Percentiles rank a stretch among this genome's conserved stretches.
These are phyloP conservation scores for Morpho deidamia DNA, from an alignment of 2,888 invertebrate genomes.

Conservation along the genomic window DNA sequence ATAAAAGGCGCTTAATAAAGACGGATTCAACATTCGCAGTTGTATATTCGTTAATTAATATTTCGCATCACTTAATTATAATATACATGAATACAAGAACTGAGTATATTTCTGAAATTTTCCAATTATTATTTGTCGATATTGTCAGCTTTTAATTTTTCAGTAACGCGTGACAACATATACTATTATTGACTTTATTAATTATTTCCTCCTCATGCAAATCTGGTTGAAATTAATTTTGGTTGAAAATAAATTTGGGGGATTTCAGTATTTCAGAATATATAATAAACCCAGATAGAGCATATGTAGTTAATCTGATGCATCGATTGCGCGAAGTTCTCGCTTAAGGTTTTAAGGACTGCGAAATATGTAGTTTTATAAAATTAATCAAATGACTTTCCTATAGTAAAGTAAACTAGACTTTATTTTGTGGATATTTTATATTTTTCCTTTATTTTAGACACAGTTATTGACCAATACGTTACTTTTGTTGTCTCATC, in stretches of 20 bases:
- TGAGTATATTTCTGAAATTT: slow-evolving; percentile 1
- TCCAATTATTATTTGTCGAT: slow-evolving; percentile 8
- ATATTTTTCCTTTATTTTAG: too few species aligned
- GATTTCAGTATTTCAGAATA: background rate
- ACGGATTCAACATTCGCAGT: background rate
- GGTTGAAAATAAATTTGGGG: slow-evolving; percentile 10
- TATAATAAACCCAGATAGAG: too few species aligned
- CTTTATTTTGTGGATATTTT: too few species aligned
- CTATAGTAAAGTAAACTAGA: too few species aligned
- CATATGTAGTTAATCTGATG: too few species aligned
- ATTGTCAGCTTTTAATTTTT: slow-evolving; percentile 27
- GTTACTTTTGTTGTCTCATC: too few species aligned
- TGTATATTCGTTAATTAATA: slow-evolving; percentile 5
- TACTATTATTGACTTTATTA: slow-evolving; percentile 10
- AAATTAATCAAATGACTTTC: too few species aligned
- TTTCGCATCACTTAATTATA: slow-evolving; percentile 6
- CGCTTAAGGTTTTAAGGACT: too few species aligned
- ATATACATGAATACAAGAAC: background rate
- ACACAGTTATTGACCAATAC: too few species aligned
- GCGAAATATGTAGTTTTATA: too few species aligned
- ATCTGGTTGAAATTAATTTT: slow-evolving; percentile 13
- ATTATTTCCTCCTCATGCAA: slow-evolving; percentile 10
- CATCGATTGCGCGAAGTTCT: too few species aligned
- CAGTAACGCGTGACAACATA: slow-evolving; percentile 6
- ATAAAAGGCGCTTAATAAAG: background rate